A percentile compares a stretch with the other conserved stretches of the same genome.
Evolutionary conservation across 2,888 invertebrate genomes (phyloP).

Genomic region (Sturmia bella): DNA sequence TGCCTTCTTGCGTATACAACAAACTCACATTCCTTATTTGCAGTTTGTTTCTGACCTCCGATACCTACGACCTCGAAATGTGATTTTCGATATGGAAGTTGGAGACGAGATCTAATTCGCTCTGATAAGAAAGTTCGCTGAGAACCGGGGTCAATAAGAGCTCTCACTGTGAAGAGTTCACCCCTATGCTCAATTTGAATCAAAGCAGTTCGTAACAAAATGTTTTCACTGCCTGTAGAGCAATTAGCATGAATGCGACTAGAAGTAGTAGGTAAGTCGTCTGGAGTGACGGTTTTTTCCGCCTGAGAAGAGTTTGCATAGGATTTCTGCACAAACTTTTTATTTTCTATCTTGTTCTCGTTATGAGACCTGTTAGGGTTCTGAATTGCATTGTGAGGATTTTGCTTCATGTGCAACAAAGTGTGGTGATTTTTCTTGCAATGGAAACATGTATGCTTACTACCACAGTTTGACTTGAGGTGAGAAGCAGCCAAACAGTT

Average conservation of each 20-base stretch:
- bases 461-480: neutral
- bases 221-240: too few species aligned
- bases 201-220: too few species aligned
- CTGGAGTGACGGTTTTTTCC: neutral
- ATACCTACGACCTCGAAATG: neutral
- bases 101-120: neutral
- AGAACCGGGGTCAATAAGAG: neutral
- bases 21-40: neutral
- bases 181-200: conserved; percentile 1
- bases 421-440: too few species aligned
- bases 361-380: too few species aligned
- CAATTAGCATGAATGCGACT: neutral
- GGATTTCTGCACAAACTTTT: too few species aligned
- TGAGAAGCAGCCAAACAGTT: neutral
- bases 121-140: neutral
- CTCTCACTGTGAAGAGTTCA: neutral
- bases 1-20: neutral
- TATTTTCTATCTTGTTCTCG: too few species aligned
- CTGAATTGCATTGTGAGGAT: too few species aligned
- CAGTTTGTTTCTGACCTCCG: neutral
- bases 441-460: neutral
- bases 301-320: neutral
- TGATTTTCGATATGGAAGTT: neutral
- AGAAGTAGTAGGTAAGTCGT: neutral
- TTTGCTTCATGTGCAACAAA: too few species aligned